A percentile compares a stretch with the other conserved stretches of the same genome.
Conservation (phyloP, 2,888 invertebrate species). For the Sycophila texana region DNA sequence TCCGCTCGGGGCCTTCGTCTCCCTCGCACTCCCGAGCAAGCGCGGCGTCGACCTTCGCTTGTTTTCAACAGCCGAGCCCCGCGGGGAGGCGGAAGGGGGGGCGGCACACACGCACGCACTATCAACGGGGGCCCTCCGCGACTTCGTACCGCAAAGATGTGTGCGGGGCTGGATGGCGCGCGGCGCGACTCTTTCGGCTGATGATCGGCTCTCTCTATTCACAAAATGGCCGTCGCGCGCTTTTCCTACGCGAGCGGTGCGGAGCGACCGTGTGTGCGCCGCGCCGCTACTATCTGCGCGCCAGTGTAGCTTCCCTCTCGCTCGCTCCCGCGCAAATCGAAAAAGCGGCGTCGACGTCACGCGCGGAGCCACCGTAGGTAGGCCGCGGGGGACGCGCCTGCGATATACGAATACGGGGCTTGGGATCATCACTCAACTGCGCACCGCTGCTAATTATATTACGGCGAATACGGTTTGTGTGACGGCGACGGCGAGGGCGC, state of each 20-base stretch:
- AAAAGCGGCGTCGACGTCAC: too few species aligned
- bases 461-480: too few species aligned
- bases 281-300: not conserved
- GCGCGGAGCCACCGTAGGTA: too few species aligned
- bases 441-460: too few species aligned
- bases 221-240: conserved; percentile 54
- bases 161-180: not conserved
- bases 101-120: not conserved
- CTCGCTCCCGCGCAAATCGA: not conserved
- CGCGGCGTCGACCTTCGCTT: conserved; percentile 74
- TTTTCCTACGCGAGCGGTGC: conserved; percentile 15
- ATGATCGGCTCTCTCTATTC: not conserved
- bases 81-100: conserved; percentile 55
- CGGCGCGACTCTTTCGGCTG: not conserved
- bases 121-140: not conserved
- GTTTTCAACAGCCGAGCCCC: conserved; percentile 67
- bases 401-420: too few species aligned
- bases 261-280: not conserved
- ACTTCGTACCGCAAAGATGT: not conserved
- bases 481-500: too few species aligned
- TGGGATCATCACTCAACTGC: too few species aligned
- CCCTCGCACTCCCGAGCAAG: not conserved
- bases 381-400: too few species aligned
- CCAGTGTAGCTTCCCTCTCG: conserved; percentile 19
- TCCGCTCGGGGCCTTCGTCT: not conserved